phyloP scores from a whole-genome alignment of 2,113 vertebrate species.

The Seriola dumerili region DNA sequence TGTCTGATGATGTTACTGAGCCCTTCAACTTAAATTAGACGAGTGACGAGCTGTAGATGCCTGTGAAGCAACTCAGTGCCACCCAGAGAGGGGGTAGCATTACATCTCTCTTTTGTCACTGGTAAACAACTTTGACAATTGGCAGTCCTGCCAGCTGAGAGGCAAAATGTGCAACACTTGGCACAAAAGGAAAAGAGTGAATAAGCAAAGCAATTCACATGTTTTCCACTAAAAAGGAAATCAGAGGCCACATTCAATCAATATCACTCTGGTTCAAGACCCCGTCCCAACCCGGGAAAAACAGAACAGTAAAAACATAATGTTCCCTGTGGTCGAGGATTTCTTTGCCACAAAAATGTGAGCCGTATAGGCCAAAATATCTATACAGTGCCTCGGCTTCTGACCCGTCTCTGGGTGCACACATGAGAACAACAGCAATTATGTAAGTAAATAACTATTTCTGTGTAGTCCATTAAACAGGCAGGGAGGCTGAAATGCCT shows the following conservation, averaged over 20 bases:
- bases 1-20: constrained; percentile 2
- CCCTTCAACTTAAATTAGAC: constrained; percentile 36
- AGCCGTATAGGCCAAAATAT: constrained; percentile 56
- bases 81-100: constrained; percentile 29
- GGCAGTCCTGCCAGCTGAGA: constrained; percentile 35
- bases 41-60: constrained; percentile 10
- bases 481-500: constrained; percentile 6
- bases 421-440: constrained; percentile 45
- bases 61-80: constrained; percentile 28
- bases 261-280: constrained; percentile 48
- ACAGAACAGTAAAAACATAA: constrained; percentile 66
- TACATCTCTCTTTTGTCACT: constrained; percentile 42
- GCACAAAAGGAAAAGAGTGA: constrained; percentile 30
- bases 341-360: constrained; percentile 64
- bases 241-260: constrained; percentile 45
- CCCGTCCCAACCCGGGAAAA: constrained; percentile 35
- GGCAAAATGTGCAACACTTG: constrained; percentile 29
- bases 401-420: constrained; percentile 23
- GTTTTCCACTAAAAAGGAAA: constrained; percentile 58
- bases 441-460: constrained; percentile 53
- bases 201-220: constrained; percentile 24
- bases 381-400: constrained; percentile 27
- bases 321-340: constrained; percentile 67
- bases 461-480: constrained; percentile 47
- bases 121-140: constrained; percentile 62